A percentile compares a stretch with the other conserved stretches of the same genome.
Evolutionary conservation across 2,797 vertebrate species (phyloP).

Genomic region (Staurois parvus): DNA sequence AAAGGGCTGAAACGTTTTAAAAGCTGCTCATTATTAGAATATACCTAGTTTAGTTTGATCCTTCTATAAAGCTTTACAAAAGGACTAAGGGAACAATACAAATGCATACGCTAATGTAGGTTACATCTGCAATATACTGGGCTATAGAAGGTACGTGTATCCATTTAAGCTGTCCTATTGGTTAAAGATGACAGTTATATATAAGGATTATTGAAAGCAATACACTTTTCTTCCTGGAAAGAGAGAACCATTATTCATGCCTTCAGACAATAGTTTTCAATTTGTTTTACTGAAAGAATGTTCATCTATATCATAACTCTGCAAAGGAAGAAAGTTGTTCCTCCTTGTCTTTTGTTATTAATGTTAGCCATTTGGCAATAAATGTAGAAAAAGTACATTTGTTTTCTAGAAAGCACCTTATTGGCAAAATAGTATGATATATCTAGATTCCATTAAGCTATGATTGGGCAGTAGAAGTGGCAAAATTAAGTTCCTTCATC

Average conservation of each 20-base stretch:
- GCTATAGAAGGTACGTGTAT: conserved; percentile 6
- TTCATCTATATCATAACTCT: conserved; percentile 49
- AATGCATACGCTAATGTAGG: background rate
- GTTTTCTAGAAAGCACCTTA: conserved; percentile 68
- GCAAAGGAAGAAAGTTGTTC: conserved; percentile 68
- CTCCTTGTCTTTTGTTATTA: conserved; percentile 65
- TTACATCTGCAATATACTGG: background rate
- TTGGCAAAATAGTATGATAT: conserved; percentile 64
- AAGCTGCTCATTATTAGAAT: too few relatives aligned
- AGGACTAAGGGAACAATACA: too few relatives aligned
- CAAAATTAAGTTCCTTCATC: conserved; percentile 59
- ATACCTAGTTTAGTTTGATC: too few relatives aligned
- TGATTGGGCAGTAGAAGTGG: conserved; percentile 64
- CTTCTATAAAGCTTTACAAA: too few relatives aligned
- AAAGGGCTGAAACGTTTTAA: too few relatives aligned
- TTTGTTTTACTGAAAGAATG: conserved; percentile 59
- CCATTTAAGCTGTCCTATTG: conserved; percentile 32
- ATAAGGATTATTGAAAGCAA: conserved; percentile 58
- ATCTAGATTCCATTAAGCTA: conserved; percentile 62
- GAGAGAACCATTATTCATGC: conserved; percentile 56
- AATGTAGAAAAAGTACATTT: conserved; percentile 68
- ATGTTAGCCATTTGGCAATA: conserved; percentile 69
- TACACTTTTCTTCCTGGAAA: conserved; percentile 61
- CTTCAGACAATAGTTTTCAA: conserved; percentile 58
- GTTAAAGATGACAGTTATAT: conserved; percentile 41